Evolutionary conservation across 1,140 invertebrate genomes (phyloP).

Genomic region (Drosophila ogumai): DNA sequence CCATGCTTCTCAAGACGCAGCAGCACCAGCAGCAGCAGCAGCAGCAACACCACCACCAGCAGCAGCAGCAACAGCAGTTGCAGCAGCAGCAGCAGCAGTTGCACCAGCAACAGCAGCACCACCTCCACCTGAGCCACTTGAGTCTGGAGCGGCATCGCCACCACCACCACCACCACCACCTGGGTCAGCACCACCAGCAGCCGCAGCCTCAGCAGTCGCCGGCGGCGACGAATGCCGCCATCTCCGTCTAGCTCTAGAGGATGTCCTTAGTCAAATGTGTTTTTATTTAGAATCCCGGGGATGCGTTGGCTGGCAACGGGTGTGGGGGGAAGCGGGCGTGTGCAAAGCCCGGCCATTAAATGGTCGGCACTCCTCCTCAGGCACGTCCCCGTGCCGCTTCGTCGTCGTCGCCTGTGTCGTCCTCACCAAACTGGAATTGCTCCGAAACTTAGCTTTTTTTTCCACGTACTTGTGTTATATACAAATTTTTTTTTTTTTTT

Average conservation of each 20-base stretch:
- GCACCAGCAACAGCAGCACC: conserved; percentile 16
- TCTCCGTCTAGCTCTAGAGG: conserved; percentile 64
- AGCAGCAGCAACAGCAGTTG: conserved; percentile 16
- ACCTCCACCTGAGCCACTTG: conserved; percentile 21
- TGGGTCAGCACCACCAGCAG: conserved; percentile 37
- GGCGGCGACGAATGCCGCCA: conserved; percentile 68
- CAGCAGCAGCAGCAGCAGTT: conserved; percentile 19
- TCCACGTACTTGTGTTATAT: conserved; percentile 72
- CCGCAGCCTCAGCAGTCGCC: conserved; percentile 43
- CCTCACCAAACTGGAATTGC: conserved; percentile 36
- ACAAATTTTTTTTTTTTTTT: conserved; percentile 10
- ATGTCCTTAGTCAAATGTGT: conserved; percentile 48
- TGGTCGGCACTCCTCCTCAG: conserved; percentile 31
- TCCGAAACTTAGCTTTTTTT: conserved; percentile 69
- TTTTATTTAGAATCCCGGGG: conserved; percentile 1
- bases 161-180: conserved; percentile 5
- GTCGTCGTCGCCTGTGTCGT: not conserved
- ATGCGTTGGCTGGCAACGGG: not conserved
- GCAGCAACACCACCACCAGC: conserved; percentile 20
- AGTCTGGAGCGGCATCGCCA: conserved; percentile 17
- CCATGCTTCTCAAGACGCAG: conserved; percentile 74
- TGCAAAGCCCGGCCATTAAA: conserved; percentile 37
- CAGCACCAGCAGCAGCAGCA: conserved; percentile 36
- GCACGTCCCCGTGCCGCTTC: not conserved
- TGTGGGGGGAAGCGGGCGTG: conserved; percentile 8